Base-by-base conservation (phyloP, 2,113 vertebrate species). In the Dissostichus mawsoni region DNA sequence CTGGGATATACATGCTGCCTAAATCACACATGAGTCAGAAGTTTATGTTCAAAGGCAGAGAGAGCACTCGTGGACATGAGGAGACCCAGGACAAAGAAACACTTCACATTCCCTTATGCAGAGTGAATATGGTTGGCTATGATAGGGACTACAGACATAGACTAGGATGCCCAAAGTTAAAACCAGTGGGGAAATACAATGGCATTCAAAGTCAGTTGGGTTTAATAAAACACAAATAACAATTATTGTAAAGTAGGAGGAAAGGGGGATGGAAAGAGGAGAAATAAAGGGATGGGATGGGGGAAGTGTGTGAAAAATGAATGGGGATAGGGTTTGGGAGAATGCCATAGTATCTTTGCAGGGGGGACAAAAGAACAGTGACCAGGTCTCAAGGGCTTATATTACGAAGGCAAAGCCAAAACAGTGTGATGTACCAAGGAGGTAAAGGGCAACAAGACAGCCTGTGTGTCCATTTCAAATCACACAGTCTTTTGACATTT, bases 251-350 rank as follows among this genome's bases (percentile, higher is more conserved):
- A 61, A 66, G 53, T 84, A 8, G 80, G 90, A 83, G 66, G 62
- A 70, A 83, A 82, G 90, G 87, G 87, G 87, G 90, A 78, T 79
- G 81, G 84, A 84, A 59, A 62, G 36, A 41, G 56, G 29, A 25
- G 8, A 79, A 36, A 2, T 79, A 82, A 71, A 45, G 57, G 76
- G 67, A 69, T 57, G 84, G 73, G 71, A 80, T 82, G 84, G 88
- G 86, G 76, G 86, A 78, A 84, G 87, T 88, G 88, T 85, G 76
- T 75, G 74, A 76, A 89, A 89, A 87, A 86, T 84, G 84, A 88
- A 90, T 90, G 85, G 91, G 69, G 85, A 84, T 59, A 77, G 73
- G 84, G 79, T 71, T 68, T 86, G 64, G 82, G 83, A 75, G 82
- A 74, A 89, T 83, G 78, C 85, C 83, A 83, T 57, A 44, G 79